Base-by-base conservation (phyloP, 2,113 vertebrate species). In the Asarcornis scutulata region DNA sequence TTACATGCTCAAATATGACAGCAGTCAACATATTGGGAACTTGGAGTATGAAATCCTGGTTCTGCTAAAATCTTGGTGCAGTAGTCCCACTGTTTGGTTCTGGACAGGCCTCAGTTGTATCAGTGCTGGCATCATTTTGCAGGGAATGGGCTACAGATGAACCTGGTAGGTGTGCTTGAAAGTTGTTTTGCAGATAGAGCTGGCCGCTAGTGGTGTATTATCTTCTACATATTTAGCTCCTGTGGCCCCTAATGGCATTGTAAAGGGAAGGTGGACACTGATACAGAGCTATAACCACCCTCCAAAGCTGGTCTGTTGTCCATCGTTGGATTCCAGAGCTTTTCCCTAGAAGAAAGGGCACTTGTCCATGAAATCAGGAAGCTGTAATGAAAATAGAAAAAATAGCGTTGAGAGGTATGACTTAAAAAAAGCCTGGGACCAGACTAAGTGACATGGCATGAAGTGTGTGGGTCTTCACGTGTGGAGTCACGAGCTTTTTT, bases 1-100 rank as follows among this genome's bases (percentile, higher is more conserved):
- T 75, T 77, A 20, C 60, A 68, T 56, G 79, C 31, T 95, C 73
- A 93, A 91, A 94, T 52, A 56, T 27, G 46, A 71, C 68, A 83
- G 0, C 7, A 84, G 27, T 18, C 46, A 96, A 72, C 56, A 50
- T 38, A 53, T 1, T 66, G 34, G 34, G 34, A 93, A 94, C 58
- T 13, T 46, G 38, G 48, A 86, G 31, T 23, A 64, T 50, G 25
- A 93, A 88, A 88, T 16, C 26, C 44, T 84, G 26, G 4, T 87
- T 66, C 59, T 80, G 11, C 34, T 88, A 74, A 91, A 93, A 40
- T 78, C 21, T 5, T 13, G 15, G 11, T 78, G 29, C 78, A 72
- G 17, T 53, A 0, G 0, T 84, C 31, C 62, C 44, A 64, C 14
- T 73, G 7, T 31, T 44, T 80, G 40, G 36, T 52, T 74, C 26